A percentile compares a stretch with the other conserved stretches of the same genome.
Evolutionary conservation across 2,113 vertebrate genomes (phyloP).

Genomic region (Serinus canaria): DNA sequence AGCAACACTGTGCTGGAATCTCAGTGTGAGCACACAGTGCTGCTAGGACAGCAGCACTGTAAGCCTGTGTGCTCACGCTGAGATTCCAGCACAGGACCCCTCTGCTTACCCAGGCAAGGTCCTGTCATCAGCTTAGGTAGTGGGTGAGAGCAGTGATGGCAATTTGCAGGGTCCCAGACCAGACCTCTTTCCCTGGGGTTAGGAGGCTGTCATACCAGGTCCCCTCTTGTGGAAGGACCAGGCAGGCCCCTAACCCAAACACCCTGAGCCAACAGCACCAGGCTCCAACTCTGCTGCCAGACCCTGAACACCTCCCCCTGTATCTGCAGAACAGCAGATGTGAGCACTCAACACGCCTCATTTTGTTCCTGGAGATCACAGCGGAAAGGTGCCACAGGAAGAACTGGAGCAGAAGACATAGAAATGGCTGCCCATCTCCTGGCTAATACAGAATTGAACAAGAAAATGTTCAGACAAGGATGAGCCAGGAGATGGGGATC

Average conservation of each 20-base stretch:
- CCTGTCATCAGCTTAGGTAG: fast-evolving
- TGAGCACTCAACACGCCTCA: not conserved
- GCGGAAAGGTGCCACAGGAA: not conserved
- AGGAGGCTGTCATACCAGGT: not conserved
- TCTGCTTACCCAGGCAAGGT: not conserved
- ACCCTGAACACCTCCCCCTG: not conserved
- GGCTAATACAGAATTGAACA: too few relatives aligned
- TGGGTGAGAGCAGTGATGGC: not conserved
- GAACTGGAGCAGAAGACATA: not conserved
- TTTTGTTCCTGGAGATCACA: not conserved
- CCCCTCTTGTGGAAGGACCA: not conserved
- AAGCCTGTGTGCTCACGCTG: not conserved
- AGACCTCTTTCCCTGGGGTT: too few relatives aligned
- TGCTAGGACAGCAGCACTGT: not conserved
- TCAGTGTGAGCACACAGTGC: too few relatives aligned
- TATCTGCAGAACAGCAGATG: not conserved
- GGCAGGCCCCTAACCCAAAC: too few relatives aligned
- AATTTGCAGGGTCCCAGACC: not conserved
- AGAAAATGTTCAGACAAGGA: not conserved
- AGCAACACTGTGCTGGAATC: too few relatives aligned
- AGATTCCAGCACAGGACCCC: not conserved
- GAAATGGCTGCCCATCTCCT: too few relatives aligned
- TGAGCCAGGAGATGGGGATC: not conserved
- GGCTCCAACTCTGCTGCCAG: not conserved
- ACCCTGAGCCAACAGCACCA: too few relatives aligned